Base-by-base conservation (phyloP, 2,113 vertebrate species). In the Haemorhous mexicanus region DNA sequence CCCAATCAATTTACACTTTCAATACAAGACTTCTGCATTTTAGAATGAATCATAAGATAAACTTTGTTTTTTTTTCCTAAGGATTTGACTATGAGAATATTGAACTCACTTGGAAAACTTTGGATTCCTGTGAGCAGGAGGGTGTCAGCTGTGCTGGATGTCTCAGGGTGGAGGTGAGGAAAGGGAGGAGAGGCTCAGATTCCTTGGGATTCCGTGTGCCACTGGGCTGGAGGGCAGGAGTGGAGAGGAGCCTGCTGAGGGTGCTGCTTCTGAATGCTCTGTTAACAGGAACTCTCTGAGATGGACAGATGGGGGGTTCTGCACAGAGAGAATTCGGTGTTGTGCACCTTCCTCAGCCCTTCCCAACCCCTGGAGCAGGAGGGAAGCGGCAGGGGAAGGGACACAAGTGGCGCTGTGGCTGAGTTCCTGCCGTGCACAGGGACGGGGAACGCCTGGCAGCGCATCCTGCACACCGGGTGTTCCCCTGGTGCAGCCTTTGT, bases 331-430 rank as follows among this genome's bases (percentile, higher is more conserved):
- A n/a, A n/a, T 33, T 56, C 4, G 4, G 33, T 15, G 13, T 4
- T 15, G 55, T 2, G 5, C 50, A 2, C 16, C 33, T 5, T 13
- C 15, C 52, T 23, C 43, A 7, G 20, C 9, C 5, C 16, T 23
- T 64, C 43, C 14, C 16, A 30, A 9, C 13, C 6, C 32, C 55
- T 7, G 0, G 5, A 0, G 3, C 33, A 19, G 1, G 3, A 6
- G 41, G n/a, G 37, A 6, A 63, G 30, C 4, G 10, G 24, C 13
- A 44, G 22, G 35, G 6, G 46, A 21, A 12, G 3, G 33, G 46
- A 32, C 64, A 6, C 6, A 22, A 20, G 9, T 0, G 4, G 8
- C 1, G 3, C 6, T 3, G 24, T 13, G 35, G 6, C 41, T 0
- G 21, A n/a, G 33, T 14, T 23, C 35, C 68, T 56, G 58, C 41